Evolutionary conservation across 2,113 vertebrate species (phyloP).

Genomic region (Corvus hawaiiensis): DNA sequence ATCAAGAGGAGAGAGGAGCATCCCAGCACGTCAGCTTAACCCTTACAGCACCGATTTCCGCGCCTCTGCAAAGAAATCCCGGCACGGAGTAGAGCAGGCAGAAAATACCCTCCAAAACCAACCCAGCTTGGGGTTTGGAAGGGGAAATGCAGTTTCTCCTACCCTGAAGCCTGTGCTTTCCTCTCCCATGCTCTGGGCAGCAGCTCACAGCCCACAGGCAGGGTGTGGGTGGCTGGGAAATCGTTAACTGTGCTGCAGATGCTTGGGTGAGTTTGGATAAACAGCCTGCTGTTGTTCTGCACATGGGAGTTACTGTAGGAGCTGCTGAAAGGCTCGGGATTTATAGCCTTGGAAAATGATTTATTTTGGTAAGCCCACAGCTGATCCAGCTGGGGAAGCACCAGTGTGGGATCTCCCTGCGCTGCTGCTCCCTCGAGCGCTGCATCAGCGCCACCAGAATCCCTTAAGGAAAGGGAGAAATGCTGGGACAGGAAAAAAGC

Average conservation of each 20-base stretch:
- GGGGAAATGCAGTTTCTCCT: neutral
- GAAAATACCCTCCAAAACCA: neutral
- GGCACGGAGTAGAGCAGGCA: neutral
- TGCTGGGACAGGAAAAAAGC: fast-evolving
- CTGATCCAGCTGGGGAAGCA: constrained; percentile 41
- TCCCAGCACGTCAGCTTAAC: constrained; percentile 18
- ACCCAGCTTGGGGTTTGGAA: neutral
- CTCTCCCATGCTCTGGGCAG: neutral
- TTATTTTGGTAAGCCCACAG: constrained; percentile 21
- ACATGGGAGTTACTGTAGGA: constrained; percentile 7
- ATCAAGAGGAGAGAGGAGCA: constrained; percentile 1
- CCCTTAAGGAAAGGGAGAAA: fast-evolving
- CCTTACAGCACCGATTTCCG: neutral
- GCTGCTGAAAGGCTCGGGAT: constrained; percentile 30
- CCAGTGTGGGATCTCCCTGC: neutral
- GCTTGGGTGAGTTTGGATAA: neutral
- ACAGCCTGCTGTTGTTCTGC: constrained; percentile 43
- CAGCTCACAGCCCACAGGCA: neutral
- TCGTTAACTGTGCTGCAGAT: neutral
- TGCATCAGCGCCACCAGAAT: neutral
- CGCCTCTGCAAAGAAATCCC: neutral
- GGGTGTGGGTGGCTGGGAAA: neutral
- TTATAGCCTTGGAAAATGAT: constrained; percentile 35
- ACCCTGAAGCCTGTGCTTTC: neutral
- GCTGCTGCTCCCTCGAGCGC: neutral